Base-by-base conservation (phyloP, 2,888 invertebrate species). In the Rotaria magnacalcarata region DNA sequence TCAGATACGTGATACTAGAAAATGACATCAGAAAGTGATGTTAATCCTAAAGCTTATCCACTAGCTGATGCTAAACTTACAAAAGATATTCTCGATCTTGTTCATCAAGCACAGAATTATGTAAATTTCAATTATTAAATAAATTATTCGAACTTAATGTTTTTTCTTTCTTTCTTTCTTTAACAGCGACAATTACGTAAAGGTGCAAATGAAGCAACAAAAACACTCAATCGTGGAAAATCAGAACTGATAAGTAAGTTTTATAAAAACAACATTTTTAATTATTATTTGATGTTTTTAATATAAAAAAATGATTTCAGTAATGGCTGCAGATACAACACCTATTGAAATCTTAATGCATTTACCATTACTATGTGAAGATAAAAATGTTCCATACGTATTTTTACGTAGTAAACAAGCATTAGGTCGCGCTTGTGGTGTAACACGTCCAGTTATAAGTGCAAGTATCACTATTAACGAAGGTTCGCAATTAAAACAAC, bases 161-260 rank as follows among this genome's bases (percentile, higher is more conserved):
- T 16, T 67, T 67, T 21, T 21, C 21, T 54, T 50, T 54, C 19
- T 54, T 7, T 7, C 8, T 67, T 67, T 2, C 19, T 34, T 67
- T 67, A 10, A n/a, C 4, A 67, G 67, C 80, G 80, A 90, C 98
- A 99, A 90, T 92, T 99, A 85, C 94, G 96, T 84, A 98, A 97
- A 91, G 98, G 98, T n/a, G 98, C 98, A 58, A 99, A 99, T 91
- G 98, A 99, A 92, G 96, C 97, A 0, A 97, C 97, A 0, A 97
- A 97, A 92, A 96, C 97, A 0, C 92, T 98, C 87, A 99, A 98
- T 91, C 93, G 99, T 88, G 98, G 98, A 85, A 93, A 96, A 85
- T 94, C 97, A 0, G 98, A 98, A 92, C 96, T 99, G 89, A 96
- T 99, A 89, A 80, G 80, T 80, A 80, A 47, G 47, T 47, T 50